These are phyloP conservation scores for Tridacna gigas DNA, from an alignment of 2,888 invertebrate genomes.

Conservation along the genomic window DNA sequence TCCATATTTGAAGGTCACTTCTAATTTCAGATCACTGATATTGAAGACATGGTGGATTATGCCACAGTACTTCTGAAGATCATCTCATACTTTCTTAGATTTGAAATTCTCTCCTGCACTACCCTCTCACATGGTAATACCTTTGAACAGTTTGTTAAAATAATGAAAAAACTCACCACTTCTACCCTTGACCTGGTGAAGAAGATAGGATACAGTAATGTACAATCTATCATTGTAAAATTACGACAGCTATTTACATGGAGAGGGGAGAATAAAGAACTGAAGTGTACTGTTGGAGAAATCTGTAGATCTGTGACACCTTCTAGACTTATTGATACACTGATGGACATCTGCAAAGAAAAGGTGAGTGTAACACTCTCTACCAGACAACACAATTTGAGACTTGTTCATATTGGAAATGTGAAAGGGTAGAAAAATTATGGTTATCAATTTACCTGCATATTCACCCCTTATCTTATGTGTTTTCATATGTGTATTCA, in stretches of 20 bases:
- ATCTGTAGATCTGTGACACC: constrained; percentile 66
- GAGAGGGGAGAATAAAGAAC: background rate
- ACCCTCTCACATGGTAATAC: constrained; percentile 25
- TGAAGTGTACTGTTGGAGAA: constrained; percentile 50
- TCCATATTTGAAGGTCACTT: too few species aligned
- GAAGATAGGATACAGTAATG: constrained; percentile 61
- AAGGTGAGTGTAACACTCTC: constrained; percentile 64
- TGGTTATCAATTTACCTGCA: too few species aligned
- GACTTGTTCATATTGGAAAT: too few species aligned
- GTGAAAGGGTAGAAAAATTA: too few species aligned
- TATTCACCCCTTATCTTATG: too few species aligned
- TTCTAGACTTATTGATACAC: constrained; percentile 66
- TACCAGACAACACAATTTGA: too few species aligned
- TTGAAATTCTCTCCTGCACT: constrained; percentile 44
- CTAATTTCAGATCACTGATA: constrained; percentile 45
- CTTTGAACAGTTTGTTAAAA: constrained; percentile 45
- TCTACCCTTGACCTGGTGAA: constrained; percentile 60
- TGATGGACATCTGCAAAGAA: constrained; percentile 70
- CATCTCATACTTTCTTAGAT: constrained; percentile 51
- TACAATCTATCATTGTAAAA: constrained; percentile 50
- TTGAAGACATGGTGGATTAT: constrained; percentile 47
- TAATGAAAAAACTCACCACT: constrained; percentile 66
- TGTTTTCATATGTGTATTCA: too few species aligned
- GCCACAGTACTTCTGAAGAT: constrained; percentile 50
- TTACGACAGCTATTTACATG: constrained; percentile 56